Evolutionary conservation across 2,797 vertebrate species (phyloP), one percentile per base, ranked within the genome.

Genomic region (Tragelaphus eurycerus): DNA sequence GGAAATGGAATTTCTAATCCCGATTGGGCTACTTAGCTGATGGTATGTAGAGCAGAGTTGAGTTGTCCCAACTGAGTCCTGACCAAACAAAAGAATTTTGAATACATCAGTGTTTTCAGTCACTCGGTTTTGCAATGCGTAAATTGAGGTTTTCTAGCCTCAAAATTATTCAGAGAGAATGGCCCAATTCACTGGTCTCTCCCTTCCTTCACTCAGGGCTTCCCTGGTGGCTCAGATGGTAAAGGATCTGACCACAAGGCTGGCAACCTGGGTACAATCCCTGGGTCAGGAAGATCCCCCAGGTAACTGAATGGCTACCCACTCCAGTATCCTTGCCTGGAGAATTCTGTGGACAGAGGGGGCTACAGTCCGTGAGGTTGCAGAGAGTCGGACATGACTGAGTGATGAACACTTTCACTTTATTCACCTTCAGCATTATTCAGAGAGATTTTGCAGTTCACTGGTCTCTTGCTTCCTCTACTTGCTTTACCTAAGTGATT

Each of bases 321-420:
- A 21, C 17, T 34, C n/a, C 64, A 67, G 64, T 34, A 2, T 67
- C 17, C n/a, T 34, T 67, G n/a, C 64, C 64, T 34, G 9, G 64
- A 34, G n/a, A 67, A 21, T 67, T 34, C 64, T 17, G 21, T 34
- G 64, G 64, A 34, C 64, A 21, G 64, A 67, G n/a, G 4, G 17
- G 10, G 17, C n/a, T 67, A 6, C 0, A 67, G 64, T 6, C n/a
- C 4, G 0, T 3, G 64, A 67, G 64, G 64, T 34, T 11, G 9
- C 64, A 67, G 17, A 11, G 17, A 67, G n/a, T 34, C 4, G 2
- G n/a, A 3, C 64, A 0, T 34, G 64, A 3, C 62, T 21, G n/a
- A 34, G 64, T 34, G 60, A n/a, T 14, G 16, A 19, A 11, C 9
- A 67, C 17, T 11, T 34, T 21, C 16, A n/a, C 64, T 21, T 11